phyloP scores from a whole-genome alignment of 1,140 invertebrate genomes.

The Rhyacophila brunnea region DNA sequence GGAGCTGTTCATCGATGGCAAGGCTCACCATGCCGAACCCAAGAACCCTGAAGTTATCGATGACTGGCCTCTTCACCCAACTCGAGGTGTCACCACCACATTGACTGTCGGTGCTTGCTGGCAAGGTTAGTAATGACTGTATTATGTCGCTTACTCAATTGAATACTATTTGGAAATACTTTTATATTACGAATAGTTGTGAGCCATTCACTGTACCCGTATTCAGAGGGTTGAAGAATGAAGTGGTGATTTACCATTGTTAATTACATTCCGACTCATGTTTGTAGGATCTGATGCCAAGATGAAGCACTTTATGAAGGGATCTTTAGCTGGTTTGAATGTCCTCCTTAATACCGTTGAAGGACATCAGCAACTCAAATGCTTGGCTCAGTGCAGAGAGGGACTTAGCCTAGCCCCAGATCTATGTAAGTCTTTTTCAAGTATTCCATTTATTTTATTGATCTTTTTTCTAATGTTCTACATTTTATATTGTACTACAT shows the following conservation, averaged over 20 bases:
- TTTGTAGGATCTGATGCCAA: constrained; percentile 78
- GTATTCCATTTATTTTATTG: too few relatives aligned
- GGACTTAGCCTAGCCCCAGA: constrained; percentile 55
- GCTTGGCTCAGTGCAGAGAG: constrained; percentile 84
- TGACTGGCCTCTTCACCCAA: constrained; percentile 98
- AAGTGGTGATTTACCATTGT: too few relatives aligned
- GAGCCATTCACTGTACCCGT: too few relatives aligned
- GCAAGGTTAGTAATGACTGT: constrained; percentile 88
- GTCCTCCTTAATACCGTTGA: constrained; percentile 79
- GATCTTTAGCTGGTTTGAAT: constrained; percentile 84
- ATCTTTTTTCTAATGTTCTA: too few relatives aligned
- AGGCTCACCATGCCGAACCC: constrained; percentile 73
- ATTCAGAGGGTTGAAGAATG: too few relatives aligned
- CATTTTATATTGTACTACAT: too few relatives aligned
- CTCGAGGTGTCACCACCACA: constrained; percentile 90
- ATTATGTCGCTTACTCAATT: too few relatives aligned
- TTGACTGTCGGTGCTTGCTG: constrained; percentile 95
- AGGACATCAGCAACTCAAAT: constrained; percentile 76
- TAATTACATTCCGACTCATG: too few relatives aligned
- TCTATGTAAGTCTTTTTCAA: constrained; percentile 33
- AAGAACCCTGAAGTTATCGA: constrained; percentile 96
- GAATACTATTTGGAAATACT: too few relatives aligned
- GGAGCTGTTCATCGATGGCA: constrained; percentile 86
- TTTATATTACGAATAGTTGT: too few relatives aligned
- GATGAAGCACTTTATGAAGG: constrained; percentile 85